Base-by-base conservation (phyloP, 2,797 vertebrate species). In the Ctenopoma multispine region DNA sequence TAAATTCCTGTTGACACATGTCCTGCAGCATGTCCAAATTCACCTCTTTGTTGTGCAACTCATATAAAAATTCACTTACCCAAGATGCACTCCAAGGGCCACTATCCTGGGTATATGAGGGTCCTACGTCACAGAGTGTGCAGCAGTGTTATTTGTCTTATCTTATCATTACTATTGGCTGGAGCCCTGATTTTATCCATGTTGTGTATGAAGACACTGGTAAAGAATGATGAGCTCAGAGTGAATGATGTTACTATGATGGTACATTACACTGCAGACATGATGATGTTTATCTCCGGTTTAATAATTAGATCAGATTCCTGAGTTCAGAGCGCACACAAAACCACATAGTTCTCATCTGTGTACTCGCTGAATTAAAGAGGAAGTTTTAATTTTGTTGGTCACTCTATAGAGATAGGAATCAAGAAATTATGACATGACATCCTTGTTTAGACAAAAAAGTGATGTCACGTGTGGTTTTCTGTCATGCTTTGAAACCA, bases 221-320 rank as follows among this genome's bases (percentile, higher is more conserved):
- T 47, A 34, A 69, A 62, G 69, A 79, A 77, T 20, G 75, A 86
- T 81, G 80, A 85, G 47, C 68, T 88, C 83, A 80, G 58, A 57
- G 27, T 49, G 23, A 54, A 48, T n/a, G 70, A 65, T 21, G 68
- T n/a, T n/a, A n/a, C 58, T 43, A 65, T 66, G 70, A 75, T 48
- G 27, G 80, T 78, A 72, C 20, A 53, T 58, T 34, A 61, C 43
- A 90, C 79, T 82, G 67, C 77, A 77, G 77, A 44, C 3, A 14
- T 7, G 34, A 55, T 61, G 72, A 54, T 51, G 69, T 76, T 67
- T 85, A 85, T 89, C 81, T 69, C 48, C 48, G 21, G 43, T 64
- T 56, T 24, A 31, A 78, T 76, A 64, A 1, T 72, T 10, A 43
- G 51, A 65, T 76, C 79, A 55, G 12, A 31, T 75, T 60, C 47